phyloP scores from a whole-genome alignment of 2,888 invertebrate species.

The Drosophila differens region DNA sequence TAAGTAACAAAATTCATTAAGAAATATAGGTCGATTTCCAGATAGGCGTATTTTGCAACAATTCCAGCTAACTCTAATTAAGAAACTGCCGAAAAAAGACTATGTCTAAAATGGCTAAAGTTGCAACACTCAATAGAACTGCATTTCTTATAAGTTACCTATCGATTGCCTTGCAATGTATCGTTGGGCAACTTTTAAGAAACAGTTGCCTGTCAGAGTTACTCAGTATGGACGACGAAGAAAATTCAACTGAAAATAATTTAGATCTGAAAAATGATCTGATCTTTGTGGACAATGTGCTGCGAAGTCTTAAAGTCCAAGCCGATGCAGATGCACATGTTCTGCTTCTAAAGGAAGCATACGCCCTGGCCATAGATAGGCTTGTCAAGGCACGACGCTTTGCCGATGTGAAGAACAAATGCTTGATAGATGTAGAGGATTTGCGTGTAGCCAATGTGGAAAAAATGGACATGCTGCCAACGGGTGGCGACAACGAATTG shows the following conservation, averaged over 20 bases:
- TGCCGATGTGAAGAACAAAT: constrained; percentile 28
- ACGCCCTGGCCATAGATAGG: constrained; percentile 30
- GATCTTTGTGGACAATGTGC: constrained; percentile 23
- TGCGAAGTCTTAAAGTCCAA: neutral
- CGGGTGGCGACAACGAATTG: too few relatives aligned
- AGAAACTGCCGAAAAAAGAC: neutral
- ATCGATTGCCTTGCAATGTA: neutral
- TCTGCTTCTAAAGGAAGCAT: constrained; percentile 13
- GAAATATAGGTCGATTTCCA: neutral
- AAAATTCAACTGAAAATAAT: neutral
- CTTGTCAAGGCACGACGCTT: constrained; percentile 12
- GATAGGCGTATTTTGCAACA: neutral
- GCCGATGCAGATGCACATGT: neutral
- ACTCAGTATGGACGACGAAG: constrained; percentile 1
- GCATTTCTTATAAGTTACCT: neutral
- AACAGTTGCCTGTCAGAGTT: neutral
- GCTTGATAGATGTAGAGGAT: constrained; percentile 16
- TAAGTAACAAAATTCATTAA: neutral
- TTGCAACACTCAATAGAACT: neutral
- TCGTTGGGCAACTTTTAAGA: neutral
- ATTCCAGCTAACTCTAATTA: neutral
- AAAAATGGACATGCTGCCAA: neutral
- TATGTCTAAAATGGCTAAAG: neutral
- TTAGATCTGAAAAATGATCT: constrained; percentile 14
- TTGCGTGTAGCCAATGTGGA: constrained; percentile 13